These are phyloP conservation scores for Caerostris darwini DNA, from an alignment of 1,140 invertebrate species.

Conservation along the genomic window DNA sequence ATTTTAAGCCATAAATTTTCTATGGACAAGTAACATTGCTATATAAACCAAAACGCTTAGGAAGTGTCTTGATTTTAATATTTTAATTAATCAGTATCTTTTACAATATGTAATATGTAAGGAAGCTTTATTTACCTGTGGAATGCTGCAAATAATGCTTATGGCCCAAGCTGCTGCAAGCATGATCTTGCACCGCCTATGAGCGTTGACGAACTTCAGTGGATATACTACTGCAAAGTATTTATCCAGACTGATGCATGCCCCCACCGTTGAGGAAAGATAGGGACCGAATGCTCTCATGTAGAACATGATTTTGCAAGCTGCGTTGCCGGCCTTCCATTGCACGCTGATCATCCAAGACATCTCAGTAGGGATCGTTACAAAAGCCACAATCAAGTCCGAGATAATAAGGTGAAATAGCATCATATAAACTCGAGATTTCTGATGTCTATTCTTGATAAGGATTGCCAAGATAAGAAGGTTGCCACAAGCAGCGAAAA, in stretches of 20 bases:
- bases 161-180: constrained; percentile 87
- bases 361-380: constrained; percentile 90
- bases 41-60: too few species aligned
- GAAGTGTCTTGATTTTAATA: too few species aligned
- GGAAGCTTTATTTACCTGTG: constrained; percentile 85
- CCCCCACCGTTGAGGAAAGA: constrained; percentile 89
- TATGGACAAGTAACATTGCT: too few species aligned
- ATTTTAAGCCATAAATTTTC: too few species aligned
- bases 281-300: constrained; percentile 90
- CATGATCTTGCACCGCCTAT: constrained; percentile 88
- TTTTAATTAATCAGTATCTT: too few species aligned
- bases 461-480: constrained; percentile 88
- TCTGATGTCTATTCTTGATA: constrained; percentile 86
- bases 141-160: constrained; percentile 87
- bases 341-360: constrained; percentile 89
- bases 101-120: too few species aligned
- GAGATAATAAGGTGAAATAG: constrained; percentile 90
- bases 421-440: constrained; percentile 88
- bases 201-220: constrained; percentile 86
- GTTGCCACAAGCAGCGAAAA: constrained; percentile 88
- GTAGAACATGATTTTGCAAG: constrained; percentile 89
- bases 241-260: constrained; percentile 90
- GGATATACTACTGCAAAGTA: constrained; percentile 90
- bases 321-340: constrained; percentile 89
- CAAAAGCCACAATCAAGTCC: constrained; percentile 89